Base-by-base conservation (phyloP, 2,888 invertebrate genomes). In the Physocephala rufipes region DNA sequence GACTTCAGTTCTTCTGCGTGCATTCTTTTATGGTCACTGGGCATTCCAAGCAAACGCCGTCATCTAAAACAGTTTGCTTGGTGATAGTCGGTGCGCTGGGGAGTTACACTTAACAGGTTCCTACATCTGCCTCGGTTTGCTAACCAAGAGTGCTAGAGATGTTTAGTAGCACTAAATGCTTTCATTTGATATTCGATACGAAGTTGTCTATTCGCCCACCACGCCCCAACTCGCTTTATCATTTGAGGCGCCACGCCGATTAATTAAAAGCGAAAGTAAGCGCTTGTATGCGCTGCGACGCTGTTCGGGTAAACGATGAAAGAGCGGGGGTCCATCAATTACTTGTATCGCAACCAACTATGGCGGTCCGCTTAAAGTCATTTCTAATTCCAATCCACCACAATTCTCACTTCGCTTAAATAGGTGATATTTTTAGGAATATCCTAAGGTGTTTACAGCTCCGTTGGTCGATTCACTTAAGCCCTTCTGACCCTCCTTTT, bases 1-100 rank as follows among this genome's bases (percentile, higher is more conserved):
- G 51, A 36, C 53, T 45, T 36, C 28, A 26, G 5, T 15, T n/a
- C 62, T 53, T 53, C 36, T 66, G 65, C 66, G 59, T 62, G 71
- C 71, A 66, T 43, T 66, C 28, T 59, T 61, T 62, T 59, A 63
- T 63, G 55, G 68, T 45, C n/a, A 26, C 36, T 63, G 63, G 71
- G 69, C 74, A 74, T 72, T 71, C 65, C 59, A 71, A 49, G 65
- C 16, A 53, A 51, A 15, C 24, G 51, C 69, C 55, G 68, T 65
- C 70, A n/a, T n/a, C 30, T 45, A 30, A 1, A 36, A 12, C 28
- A 16, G 49, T 49, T 5, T 16, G 49, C 49, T 5, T 5, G 49
- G 13, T 49, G n/a, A 2, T 49, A 19, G 12, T 5, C n/a, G 1
- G 24, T 4, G 55, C 2, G 19, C 19, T 21, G 24, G 24, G 13